Percentiles rank a stretch among this genome's conserved stretches.
phyloP scores from a whole-genome alignment of 2,113 vertebrate species.

The Regulus satrapa region DNA sequence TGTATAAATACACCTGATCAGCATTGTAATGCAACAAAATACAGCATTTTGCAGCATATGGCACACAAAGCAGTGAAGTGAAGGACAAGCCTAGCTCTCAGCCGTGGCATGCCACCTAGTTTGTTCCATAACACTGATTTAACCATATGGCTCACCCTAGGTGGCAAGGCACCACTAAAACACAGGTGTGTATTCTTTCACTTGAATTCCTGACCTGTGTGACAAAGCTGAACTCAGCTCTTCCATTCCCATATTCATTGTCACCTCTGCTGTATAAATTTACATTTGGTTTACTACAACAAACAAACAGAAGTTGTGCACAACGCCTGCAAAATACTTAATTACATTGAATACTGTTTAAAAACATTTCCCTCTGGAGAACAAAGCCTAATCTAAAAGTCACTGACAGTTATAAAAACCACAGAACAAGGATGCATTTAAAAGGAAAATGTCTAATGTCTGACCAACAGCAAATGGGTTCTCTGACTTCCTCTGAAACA shows the following conservation, averaged over 20 bases:
- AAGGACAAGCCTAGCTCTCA: background rate
- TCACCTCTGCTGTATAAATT: background rate
- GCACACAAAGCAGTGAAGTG: background rate
- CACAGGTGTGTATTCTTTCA: background rate
- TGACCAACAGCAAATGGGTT: background rate
- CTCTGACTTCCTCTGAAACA: background rate
- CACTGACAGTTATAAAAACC: background rate
- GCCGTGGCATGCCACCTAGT: background rate
- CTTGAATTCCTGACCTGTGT: background rate
- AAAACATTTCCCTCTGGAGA: background rate
- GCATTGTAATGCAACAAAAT: background rate
- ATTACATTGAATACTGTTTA: background rate
- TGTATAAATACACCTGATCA: background rate
- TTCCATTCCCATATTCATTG: background rate
- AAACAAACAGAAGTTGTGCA: background rate
- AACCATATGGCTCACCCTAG: slow-evolving; percentile 36
- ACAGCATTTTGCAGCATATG: slow-evolving; percentile 20
- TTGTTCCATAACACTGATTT: background rate
- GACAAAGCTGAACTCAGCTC: background rate
- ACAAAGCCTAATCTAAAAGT: background rate
- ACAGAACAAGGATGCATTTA: background rate
- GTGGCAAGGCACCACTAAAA: slow-evolving; percentile 15
- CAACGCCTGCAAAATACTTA: background rate
- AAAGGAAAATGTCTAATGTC: background rate
- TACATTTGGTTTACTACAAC: background rate